A percentile compares a stretch with the other conserved stretches of the same genome.
Evolutionary conservation across 2,888 invertebrate species (phyloP).

Genomic region (Lycia hirtaria): DNA sequence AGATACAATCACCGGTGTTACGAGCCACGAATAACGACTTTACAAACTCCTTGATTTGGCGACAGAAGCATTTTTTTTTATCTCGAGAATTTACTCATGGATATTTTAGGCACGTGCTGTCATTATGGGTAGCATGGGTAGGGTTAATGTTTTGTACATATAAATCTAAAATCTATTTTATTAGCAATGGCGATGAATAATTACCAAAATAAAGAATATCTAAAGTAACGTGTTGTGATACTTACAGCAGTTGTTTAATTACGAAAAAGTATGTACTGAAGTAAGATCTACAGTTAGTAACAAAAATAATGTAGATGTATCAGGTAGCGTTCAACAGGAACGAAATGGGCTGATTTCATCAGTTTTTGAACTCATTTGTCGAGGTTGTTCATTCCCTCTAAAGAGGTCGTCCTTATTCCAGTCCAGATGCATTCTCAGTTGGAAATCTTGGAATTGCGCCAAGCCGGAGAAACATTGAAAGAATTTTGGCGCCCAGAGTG

Average conservation of each 20-base stretch:
- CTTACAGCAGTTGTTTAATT: no score
- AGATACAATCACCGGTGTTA: conserved; percentile 74
- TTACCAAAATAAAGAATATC: no score
- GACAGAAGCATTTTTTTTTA: conserved; percentile 42
- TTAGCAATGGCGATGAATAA: no score
- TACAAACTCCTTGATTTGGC: conserved; percentile 52
- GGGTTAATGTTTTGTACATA: not conserved
- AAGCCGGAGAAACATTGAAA: conserved; percentile 43
- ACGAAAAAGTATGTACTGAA: no score
- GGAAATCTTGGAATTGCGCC: conserved; percentile 54
- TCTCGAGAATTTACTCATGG: conserved; percentile 41
- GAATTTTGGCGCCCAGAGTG: conserved; percentile 50
- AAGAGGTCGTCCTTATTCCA: conserved; percentile 50
- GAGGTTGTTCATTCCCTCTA: not conserved
- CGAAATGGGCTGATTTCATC: not conserved
- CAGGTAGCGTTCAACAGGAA: not conserved
- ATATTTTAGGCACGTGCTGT: conserved; percentile 23
- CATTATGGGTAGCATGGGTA: not conserved
- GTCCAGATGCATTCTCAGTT: conserved; percentile 42
- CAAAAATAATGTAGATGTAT: no score
- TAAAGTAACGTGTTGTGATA: no score
- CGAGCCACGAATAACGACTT: conserved; percentile 61
- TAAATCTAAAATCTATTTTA: not conserved
- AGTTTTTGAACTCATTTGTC: not conserved
- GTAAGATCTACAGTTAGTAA: not conserved